phyloP scores from a whole-genome alignment of 1,140 invertebrate genomes.

The Brachionus sp. region DNA sequence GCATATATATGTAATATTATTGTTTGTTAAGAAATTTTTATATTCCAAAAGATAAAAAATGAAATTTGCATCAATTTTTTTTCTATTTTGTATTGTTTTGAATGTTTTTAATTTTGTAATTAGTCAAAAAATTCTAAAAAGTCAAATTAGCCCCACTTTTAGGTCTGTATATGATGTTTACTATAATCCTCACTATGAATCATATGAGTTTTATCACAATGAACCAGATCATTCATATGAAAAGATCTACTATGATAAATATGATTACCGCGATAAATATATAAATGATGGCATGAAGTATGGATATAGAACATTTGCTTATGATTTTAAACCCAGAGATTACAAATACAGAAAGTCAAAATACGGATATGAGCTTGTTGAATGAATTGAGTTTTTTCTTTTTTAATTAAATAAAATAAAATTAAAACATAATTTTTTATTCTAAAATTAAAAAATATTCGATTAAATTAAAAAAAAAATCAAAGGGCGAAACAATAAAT shows the following conservation, averaged over 20 bases:
- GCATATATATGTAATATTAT: too few species aligned
- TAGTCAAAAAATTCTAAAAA: neutral
- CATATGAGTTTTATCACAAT: neutral
- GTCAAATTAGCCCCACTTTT: neutral
- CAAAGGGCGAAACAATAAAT: neutral
- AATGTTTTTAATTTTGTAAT: neutral
- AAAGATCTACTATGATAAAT: neutral
- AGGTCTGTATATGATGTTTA: neutral
- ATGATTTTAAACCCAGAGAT: neutral
- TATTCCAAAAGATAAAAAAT: neutral
- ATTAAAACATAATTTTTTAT: constrained; percentile 7
- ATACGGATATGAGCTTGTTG: neutral
- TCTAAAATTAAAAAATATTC: neutral
- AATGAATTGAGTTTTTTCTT: neutral
- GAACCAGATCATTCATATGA: neutral
- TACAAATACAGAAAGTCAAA: constrained; percentile 6
- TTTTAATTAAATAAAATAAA: neutral
- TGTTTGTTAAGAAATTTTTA: too few species aligned
- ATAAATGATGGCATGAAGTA: neutral
- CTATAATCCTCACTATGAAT: neutral
- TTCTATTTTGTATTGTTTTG: neutral
- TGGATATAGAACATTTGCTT: neutral
- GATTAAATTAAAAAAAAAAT: neutral
- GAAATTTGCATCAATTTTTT: neutral
- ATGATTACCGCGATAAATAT: neutral